Conservation (phyloP, 2,113 vertebrate genomes). For the Psilopsiagon aurifrons region DNA sequence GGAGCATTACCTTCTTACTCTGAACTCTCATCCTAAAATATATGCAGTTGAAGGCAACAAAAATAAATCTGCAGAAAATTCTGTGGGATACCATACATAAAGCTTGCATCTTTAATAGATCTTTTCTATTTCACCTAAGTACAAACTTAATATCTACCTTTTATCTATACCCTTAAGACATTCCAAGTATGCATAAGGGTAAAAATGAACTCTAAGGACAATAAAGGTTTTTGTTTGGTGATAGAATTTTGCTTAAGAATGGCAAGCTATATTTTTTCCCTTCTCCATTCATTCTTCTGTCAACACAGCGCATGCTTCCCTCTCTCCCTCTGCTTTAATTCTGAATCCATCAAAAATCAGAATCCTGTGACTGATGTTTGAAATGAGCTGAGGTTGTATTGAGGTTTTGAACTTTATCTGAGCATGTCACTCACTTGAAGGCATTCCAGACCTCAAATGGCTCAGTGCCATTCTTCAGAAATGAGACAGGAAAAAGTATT, state of each 20-base stretch:
- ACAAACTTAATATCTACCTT: neutral
- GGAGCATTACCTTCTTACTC: neutral
- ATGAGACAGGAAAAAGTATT: constrained; percentile 59
- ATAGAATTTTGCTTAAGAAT: neutral
- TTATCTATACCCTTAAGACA: neutral
- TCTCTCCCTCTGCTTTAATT: constrained; percentile 41
- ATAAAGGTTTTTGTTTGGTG: neutral
- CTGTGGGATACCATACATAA: neutral
- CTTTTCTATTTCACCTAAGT: neutral
- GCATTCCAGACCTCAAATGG: constrained; percentile 59
- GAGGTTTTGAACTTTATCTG: constrained; percentile 70
- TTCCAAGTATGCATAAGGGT: neutral
- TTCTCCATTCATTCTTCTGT: neutral
- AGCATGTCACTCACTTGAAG: constrained; percentile 67
- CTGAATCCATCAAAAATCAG: constrained; percentile 58
- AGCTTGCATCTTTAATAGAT: neutral
- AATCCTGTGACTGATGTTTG: constrained; percentile 61
- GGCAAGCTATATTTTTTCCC: neutral
- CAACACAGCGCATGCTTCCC: neutral
- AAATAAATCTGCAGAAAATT: neutral
- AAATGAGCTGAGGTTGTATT: constrained; percentile 68
- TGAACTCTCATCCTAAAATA: neutral
- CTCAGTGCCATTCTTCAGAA: constrained; percentile 63
- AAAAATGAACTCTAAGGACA: neutral
- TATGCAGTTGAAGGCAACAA: neutral